Percentiles rank a stretch among this genome's conserved stretches.
phyloP scores from a whole-genome alignment of 2,888 invertebrate genomes.

The Spialia ferax region DNA sequence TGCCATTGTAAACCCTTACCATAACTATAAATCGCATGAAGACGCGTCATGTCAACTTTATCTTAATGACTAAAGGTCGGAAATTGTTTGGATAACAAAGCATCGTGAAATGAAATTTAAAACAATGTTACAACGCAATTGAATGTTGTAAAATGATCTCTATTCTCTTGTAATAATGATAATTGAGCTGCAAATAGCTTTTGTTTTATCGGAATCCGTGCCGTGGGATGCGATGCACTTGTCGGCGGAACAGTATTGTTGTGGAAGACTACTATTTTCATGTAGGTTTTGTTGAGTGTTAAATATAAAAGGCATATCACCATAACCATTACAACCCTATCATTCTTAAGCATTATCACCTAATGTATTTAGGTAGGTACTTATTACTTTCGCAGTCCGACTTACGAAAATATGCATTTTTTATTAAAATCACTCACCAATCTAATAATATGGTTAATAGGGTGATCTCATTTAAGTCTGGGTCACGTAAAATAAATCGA shows the following conservation, averaged over 20 bases:
- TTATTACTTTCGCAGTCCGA: too few species aligned
- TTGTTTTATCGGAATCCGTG: constrained; percentile 13
- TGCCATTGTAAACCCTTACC: background rate
- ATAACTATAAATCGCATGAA: constrained; percentile 1
- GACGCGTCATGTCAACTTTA: background rate
- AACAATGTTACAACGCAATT: constrained; percentile 5
- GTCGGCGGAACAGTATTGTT: constrained; percentile 12
- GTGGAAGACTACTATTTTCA: constrained; percentile 2
- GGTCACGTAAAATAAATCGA: too few species aligned
- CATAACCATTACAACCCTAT: too few species aligned
- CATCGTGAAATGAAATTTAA: constrained; percentile 14
- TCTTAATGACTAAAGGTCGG: constrained; percentile 7
- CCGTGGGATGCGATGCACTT: constrained; percentile 16
- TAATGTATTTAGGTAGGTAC: too few species aligned
- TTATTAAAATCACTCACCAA: too few species aligned
- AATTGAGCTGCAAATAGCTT: background rate
- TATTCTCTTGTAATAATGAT: constrained; percentile 28
- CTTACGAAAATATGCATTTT: too few species aligned
- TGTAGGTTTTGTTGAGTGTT: background rate
- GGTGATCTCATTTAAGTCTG: too few species aligned
- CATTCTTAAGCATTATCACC: too few species aligned
- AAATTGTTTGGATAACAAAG: constrained; percentile 9
- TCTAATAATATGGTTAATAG: too few species aligned
- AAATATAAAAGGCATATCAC: too few species aligned
- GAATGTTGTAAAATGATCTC: constrained; percentile 16